Base-by-base conservation (phyloP, 2,113 vertebrate species). In the Steatornis caripensis region DNA sequence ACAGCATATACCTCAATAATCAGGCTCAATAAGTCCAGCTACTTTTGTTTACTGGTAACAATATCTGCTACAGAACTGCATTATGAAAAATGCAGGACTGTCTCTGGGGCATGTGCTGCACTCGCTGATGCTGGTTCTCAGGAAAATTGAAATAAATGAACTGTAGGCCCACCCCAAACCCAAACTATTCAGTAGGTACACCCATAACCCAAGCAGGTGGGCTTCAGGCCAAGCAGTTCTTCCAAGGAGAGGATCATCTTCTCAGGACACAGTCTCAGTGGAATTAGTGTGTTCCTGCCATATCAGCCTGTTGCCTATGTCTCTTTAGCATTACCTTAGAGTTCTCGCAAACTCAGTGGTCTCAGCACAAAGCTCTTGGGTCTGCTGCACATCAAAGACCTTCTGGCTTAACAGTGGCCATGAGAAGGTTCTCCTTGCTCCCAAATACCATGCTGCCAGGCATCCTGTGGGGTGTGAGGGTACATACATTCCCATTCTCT, bases 81-180 rank as follows among this genome's bases (percentile, higher is more conserved):
- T 14, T 26, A 12, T 27, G 60, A 60, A 61, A 48, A 71, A 77
- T 85, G 37, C 27, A n/a, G 19, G 49, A 39, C 27, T 57, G 7
- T 54, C 27, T 61, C 57, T 60, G 37, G 21, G 45, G 37, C 37
- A 83, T 21, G 26, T 14, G 34, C 77, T 86, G n/a, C 29, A 9
- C 29, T 57, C 43, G 3, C 41, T 83, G 69, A 27, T 37, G 37
- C 7, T 65, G 43, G 15, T 71, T 71, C 61, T 75, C 65, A 61
- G 12, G 30, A 19, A 93, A 82, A 60, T 32, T 41, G 36, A 87
- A 82, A 68, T 39, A 84, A 87, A 92, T 91, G 8, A 92, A 15
- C 76, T 81, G 46, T 45, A 92, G 22, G n/a, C n/a, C 41, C 7
- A 58, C n/a, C n/a, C 32, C 39, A 45, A 70, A 60, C 24, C 18